Base-by-base conservation (phyloP, 2,113 vertebrate genomes). In the Syngnathus scovelli region DNA sequence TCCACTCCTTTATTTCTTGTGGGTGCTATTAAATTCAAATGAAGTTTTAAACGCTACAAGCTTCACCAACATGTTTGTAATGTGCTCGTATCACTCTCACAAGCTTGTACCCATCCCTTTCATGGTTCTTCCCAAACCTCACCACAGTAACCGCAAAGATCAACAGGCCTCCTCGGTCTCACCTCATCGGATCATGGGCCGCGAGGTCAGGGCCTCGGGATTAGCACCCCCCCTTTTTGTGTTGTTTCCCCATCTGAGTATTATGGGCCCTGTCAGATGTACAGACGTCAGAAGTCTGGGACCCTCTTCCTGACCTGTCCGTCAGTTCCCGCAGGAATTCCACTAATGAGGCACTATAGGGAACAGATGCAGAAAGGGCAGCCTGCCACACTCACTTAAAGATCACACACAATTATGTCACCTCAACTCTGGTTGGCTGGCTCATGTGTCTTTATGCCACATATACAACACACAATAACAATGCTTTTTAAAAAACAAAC, bases 211-310 rank as follows among this genome's bases (percentile, higher is more conserved):
- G 52, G 66, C 67, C 75, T 66, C 55, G 13, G 60, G 66, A 78
- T 82, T 75, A 70, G 27, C 64, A 54, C 37, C 61, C 56, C 46
- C 36, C 15, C 38, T 54, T 56, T 66, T 39, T 41, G 72, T 78
- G 67, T 76, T 60, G 62, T 27, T 44, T 77, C 71, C 70, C 76
- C 78, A 65, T 78, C 76, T 87, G 85, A 83, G n/a, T 51, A 11
- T 88, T 90, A 90, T 86, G 82, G 76, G 67, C 61, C 84, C 69
- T 88, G 86, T 88, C 89, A 90, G 85, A 75, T 85, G 63, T 80
- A 72, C 77, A 84, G 82, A 87, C 83, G 79, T 75, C 74, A 19
- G 67, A 78, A 78, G 77, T 74, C 80, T 66, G 71, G 64, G 85
- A 82, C 82, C 87, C 77, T 75, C 63, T 68, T 78, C 78, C 70